Evolutionary conservation across 37 sponge, comb jelly and placozoan species (phyloP), one percentile per base, ranked within the genome.

Genomic region (Trichoplax adhaerens): DNA sequence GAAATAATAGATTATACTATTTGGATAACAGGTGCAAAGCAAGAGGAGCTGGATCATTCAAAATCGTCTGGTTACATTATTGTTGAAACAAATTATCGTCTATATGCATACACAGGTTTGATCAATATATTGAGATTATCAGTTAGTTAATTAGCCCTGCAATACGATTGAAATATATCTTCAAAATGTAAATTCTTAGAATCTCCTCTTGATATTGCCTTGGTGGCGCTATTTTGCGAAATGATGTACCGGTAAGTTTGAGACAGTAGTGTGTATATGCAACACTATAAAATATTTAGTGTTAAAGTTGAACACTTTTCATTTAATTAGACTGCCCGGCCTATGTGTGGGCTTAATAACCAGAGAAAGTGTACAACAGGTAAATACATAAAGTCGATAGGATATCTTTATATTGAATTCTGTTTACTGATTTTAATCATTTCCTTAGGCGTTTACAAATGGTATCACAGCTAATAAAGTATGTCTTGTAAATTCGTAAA

Each of bases 11-110:
- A 29, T 29, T 29, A 29, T 29, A 29, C 29, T 29, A 29, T 29
- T 29, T 29, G 29, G 29, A 29, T 29, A 29, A 29, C 29, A 29
- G 29, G 29, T 29, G 29, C 29, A 29, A 29, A 29, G 29, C 29
- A 29, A 29, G 29, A 29, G 29, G 29, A 29, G 29, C 29, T 29
- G 29, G 29, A 29, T 29, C 29, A 29, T 29, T 29, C 29, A 29
- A 29, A 29, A 29, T 76, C 58, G 49, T 65, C 61, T 53, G 88
- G 95, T 1, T 89, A 78, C 77, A 73, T 95, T 54, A 58, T 95
- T n/a, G 62, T 91, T 61, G 98, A 95, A 67, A 95, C 98, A 3
- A 95, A 95, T 72, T 95, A 77, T 70, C 77, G 89, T 46, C 60
- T 91, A 0, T 72, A 78, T 4, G 92, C 93, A 49, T 95, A 95